Evolutionary conservation across 2,888 invertebrate species (phyloP).

Genomic region (Folsomia manolachei): DNA sequence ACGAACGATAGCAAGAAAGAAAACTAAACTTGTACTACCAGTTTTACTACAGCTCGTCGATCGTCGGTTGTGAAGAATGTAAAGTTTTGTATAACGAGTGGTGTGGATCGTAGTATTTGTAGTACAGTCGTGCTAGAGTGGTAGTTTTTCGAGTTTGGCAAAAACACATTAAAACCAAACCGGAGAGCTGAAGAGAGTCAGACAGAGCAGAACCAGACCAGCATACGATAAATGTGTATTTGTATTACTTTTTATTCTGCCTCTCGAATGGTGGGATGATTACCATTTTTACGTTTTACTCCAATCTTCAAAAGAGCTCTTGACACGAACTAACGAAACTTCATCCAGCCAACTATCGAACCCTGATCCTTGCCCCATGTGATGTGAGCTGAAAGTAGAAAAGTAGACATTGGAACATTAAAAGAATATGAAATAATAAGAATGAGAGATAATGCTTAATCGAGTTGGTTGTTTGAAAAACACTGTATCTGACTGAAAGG

Average conservation of each 20-base stretch:
- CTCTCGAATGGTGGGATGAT: not conserved
- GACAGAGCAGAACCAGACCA: not conserved
- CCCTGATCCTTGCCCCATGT: not conserved
- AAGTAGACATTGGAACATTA: not conserved
- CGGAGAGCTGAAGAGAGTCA: not conserved
- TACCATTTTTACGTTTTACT: not conserved
- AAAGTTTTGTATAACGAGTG: too few relatives aligned
- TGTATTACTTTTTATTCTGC: not conserved
- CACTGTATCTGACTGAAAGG: not conserved
- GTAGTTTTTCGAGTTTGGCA: not conserved
- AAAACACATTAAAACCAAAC: not conserved
- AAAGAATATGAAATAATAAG: not conserved
- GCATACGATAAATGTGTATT: not conserved
- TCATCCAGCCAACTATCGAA: too few relatives aligned
- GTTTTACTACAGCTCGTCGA: not conserved
- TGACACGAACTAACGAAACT: conserved; percentile 2
- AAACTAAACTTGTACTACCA: conserved; percentile 6
- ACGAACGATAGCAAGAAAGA: not conserved
- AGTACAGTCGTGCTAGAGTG: not conserved
- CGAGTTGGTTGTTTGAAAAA: not conserved
- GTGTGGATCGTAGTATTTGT: too few relatives aligned
- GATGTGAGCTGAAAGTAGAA: too few relatives aligned
- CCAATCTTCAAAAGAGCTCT: not conserved
- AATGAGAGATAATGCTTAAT: not conserved
- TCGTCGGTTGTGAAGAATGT: not conserved